Conservation (phyloP, 2,113 vertebrate species). For the Ranitomeya variabilis region DNA sequence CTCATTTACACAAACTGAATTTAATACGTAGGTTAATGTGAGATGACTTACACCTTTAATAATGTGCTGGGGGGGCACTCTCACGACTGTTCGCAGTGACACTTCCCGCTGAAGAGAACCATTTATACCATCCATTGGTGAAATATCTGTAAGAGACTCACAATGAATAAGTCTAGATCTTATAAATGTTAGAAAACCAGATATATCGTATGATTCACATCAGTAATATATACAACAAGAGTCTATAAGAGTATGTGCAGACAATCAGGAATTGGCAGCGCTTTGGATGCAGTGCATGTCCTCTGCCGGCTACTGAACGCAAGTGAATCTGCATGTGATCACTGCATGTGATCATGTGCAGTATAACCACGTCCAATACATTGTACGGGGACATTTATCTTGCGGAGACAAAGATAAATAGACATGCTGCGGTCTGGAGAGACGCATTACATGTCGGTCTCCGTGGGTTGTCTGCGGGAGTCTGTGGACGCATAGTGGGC, state of each 20-base stretch:
- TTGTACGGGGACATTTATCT: too few species aligned
- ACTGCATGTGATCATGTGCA: too few species aligned
- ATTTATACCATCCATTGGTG: constrained; percentile 79
- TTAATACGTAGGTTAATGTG: not conserved
- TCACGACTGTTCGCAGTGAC: constrained; percentile 80
- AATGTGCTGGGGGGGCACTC: constrained; percentile 81
- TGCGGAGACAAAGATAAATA: too few species aligned
- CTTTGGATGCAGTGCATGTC: too few species aligned
- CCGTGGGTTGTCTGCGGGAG: too few species aligned
- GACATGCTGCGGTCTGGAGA: too few species aligned
- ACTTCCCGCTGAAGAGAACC: constrained; percentile 75
- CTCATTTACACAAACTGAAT: not conserved
- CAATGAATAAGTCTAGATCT: not conserved
- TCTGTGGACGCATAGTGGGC: too few species aligned
- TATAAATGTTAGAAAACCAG: not conserved
- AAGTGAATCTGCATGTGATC: too few species aligned
- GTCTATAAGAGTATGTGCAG: not conserved
- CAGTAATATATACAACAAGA: not conserved
- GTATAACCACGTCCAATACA: too few species aligned
- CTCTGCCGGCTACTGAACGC: too few species aligned
- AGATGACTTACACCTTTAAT: constrained; percentile 83
- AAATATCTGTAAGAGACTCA: constrained; percentile 72
- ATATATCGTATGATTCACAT: not conserved
- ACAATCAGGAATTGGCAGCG: too few species aligned
- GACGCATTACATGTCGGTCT: too few species aligned